Evolutionary conservation across 2,888 invertebrate genomes (phyloP), one percentile per base, ranked within the genome.

Genomic region (Clivina fossor): DNA sequence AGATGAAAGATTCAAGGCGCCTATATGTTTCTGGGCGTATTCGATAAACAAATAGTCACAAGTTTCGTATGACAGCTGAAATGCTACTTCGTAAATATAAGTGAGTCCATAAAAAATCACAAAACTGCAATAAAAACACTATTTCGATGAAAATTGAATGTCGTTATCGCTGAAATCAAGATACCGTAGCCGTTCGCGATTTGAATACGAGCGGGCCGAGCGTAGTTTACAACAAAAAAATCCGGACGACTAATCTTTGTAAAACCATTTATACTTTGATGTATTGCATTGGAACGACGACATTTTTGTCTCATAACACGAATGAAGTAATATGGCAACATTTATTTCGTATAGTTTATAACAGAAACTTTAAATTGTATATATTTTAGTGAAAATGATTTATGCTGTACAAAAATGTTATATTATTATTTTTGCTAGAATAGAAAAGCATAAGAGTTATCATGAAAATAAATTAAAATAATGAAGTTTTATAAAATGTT

Each of bases 81-180:
- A 40, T 40, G 22, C 40, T 18, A 43, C 15, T 2, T 4, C 4
- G 47, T 22, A 13, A n/a, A 47, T 43, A 50, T 50, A 53, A 53
- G 44, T 53, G 15, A 44, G 53, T 15, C 35, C 22, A 46, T 46
- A 54, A 54, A 54, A 54, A 46, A 46, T 54, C 37, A 22, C 46
- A 37, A 53, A 54, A 54, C 54, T 54, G 54, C 54, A 54, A 54
- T 54, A 54, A 54, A 54, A 54, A 54, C 46, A 53, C 53, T 53
- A 53, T 53, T 53, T 43, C 22, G 43, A 43, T 53, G 53, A 44
- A 53, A 53, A 53, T 53, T 53, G 53, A 53, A 53, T 53, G 53
- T 44, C 53, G 53, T 53, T 53, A 53, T 53, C 53, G 43, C 35
- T 26, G 53, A 30, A 44, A 53, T 53, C 53, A 53, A 53, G 53